Conservation (phyloP, 2,797 vertebrate genomes). For the Borostomias antarcticus region DNA sequence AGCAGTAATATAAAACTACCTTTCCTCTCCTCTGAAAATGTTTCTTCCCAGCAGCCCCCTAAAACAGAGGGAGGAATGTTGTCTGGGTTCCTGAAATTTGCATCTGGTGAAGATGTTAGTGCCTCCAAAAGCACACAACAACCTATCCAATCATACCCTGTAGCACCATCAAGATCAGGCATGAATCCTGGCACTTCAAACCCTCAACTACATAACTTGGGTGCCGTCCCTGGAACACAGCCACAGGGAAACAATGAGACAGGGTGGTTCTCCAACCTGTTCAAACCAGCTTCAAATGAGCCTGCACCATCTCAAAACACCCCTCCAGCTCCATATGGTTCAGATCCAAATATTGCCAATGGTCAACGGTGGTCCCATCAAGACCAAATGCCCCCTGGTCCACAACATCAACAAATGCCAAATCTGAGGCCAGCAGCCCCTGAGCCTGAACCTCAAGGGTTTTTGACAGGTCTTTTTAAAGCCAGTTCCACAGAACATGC, state of each 20-base stretch:
- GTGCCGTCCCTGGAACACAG: conserved; percentile 21
- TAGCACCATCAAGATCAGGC: conserved; percentile 27
- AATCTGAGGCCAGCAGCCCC: conserved; percentile 42
- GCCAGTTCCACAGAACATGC: conserved; percentile 53
- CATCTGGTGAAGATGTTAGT: conserved; percentile 67
- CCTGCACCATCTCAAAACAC: conserved; percentile 11
- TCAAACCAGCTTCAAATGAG: conserved; percentile 54
- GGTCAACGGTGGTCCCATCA: conserved; percentile 45
- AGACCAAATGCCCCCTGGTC: conserved; percentile 33
- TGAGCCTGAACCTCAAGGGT: conserved; percentile 59
- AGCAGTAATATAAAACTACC: conserved; percentile 72
- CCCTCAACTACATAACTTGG: conserved; percentile 20
- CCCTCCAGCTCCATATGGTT: conserved; percentile 30
- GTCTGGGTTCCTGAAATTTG: conserved; percentile 72
- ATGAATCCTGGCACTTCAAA: conserved; percentile 19
- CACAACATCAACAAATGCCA: conserved; percentile 38
- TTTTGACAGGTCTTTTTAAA: conserved; percentile 72
- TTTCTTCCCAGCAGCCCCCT: conserved; percentile 59
- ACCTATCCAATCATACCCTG: conserved; percentile 35
- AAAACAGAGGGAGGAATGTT: conserved; percentile 66
- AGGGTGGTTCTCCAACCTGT: conserved; percentile 76
- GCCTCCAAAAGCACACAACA: conserved; percentile 46
- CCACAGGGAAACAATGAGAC: conserved; percentile 62
- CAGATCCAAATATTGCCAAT: conserved; percentile 46
- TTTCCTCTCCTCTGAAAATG: conserved; percentile 78